These are phyloP conservation scores for Ypsolopha scabrella DNA, from an alignment of 2,888 invertebrate genomes.

Conservation along the genomic window DNA sequence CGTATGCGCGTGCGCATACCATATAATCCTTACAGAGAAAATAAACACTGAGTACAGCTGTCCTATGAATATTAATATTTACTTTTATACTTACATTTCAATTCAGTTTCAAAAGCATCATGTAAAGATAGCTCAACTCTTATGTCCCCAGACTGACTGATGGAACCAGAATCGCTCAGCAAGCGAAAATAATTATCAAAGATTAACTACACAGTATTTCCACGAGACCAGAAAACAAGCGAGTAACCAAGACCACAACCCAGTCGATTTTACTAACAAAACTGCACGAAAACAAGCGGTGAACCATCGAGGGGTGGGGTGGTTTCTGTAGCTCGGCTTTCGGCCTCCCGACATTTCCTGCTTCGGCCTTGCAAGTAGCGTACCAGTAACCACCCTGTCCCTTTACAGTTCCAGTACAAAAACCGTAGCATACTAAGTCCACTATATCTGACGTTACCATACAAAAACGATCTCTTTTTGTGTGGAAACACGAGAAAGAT, in stretches of 20 bases:
- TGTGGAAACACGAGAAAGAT: too few relatives aligned
- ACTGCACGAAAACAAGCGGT: background rate
- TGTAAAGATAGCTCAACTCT: constrained; percentile 60
- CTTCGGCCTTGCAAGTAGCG: too few relatives aligned
- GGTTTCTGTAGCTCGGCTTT: too few relatives aligned
- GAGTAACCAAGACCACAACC: background rate
- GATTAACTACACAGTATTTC: constrained; percentile 14
- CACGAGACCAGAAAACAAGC: constrained; percentile 2
- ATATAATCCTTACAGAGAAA: constrained; percentile 60
- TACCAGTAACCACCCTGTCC: too few relatives aligned
- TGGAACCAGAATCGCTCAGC: constrained; percentile 55
- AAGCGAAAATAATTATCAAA: constrained; percentile 60
- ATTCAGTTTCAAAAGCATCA: constrained; percentile 65
- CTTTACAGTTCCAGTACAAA: too few relatives aligned
- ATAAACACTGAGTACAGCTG: constrained; percentile 63
- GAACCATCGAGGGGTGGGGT: too few relatives aligned
- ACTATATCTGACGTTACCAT: too few relatives aligned
- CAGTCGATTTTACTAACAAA: background rate
- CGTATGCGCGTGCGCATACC: constrained; percentile 53
- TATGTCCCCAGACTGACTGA: constrained; percentile 53
- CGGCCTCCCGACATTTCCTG: too few relatives aligned
- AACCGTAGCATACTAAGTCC: too few relatives aligned
- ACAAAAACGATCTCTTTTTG: too few relatives aligned
- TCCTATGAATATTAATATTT: constrained; percentile 66
- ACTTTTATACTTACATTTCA: constrained; percentile 66